These are phyloP conservation scores for Montipora cactus DNA, from an alignment of 64 coral and sea anemone species.

Conservation along the genomic window DNA sequence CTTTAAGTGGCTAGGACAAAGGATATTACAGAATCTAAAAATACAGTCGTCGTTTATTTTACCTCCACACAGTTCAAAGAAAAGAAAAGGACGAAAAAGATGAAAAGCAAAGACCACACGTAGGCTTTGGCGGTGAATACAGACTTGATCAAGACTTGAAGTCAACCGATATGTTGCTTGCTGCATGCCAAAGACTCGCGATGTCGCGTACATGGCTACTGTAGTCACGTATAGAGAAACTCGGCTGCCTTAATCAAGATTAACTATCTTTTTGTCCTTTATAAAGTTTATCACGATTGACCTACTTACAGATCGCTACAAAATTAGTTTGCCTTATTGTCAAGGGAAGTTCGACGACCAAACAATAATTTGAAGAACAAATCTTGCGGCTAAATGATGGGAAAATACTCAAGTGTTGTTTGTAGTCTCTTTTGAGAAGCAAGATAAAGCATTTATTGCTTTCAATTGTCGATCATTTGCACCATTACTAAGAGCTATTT, in stretches of 20 bases:
- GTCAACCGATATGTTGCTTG: too few relatives aligned
- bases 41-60: background rate
- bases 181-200: too few relatives aligned
- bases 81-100: background rate
- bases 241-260: background rate
- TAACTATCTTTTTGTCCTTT: slow-evolving; percentile 13
- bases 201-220: too few relatives aligned
- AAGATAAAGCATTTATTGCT: background rate
- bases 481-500: background rate
- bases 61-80: background rate
- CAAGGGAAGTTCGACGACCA: background rate
- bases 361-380: too few relatives aligned
- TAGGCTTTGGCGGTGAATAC: too few relatives aligned
- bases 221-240: background rate
- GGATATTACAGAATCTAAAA: background rate
- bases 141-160: too few relatives aligned
- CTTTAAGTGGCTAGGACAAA: background rate
- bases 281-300: slow-evolving; percentile 10
- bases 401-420: background rate
- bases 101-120: too few relatives aligned
- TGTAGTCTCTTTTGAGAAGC: background rate
- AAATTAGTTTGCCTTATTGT: background rate
- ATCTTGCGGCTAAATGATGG: background rate
- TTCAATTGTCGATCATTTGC: background rate
- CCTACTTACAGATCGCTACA: background rate